Conservation (phyloP, 2,797 vertebrate species). For the Melanogrammus aeglefinus region DNA sequence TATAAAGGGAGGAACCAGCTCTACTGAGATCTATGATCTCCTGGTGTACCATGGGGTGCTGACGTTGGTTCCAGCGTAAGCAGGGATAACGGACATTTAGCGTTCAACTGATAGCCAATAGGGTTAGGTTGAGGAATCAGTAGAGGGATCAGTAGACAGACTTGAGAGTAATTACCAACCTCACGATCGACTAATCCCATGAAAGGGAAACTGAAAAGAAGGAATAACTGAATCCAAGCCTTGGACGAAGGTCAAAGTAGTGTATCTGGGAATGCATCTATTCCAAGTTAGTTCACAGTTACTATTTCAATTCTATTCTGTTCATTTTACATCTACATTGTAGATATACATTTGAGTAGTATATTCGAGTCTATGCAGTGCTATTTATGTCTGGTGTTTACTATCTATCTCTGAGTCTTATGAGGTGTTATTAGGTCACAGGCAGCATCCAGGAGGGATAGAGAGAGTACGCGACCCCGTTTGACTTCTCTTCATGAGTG, state of each 20-base stretch:
- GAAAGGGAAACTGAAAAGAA: background rate
- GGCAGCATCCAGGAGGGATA: background rate
- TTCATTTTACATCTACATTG: background rate
- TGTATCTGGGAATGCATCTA: background rate
- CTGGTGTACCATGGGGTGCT: background rate
- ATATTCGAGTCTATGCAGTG: background rate
- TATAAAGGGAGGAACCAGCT: background rate
- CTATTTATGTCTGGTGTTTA: background rate
- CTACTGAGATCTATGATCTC: too few species aligned
- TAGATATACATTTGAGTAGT: background rate
- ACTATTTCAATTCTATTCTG: too few species aligned
- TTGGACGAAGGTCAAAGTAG: background rate
- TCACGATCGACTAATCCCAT: background rate
- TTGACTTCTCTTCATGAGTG: background rate
- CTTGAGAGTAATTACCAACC: background rate
- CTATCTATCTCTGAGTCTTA: background rate
- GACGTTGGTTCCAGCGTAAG: background rate
- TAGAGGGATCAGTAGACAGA: background rate
- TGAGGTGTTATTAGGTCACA: background rate
- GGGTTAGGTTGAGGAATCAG: background rate
- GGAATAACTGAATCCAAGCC: background rate
- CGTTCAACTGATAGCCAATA: background rate
- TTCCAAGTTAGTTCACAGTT: background rate
- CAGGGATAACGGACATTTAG: background rate
- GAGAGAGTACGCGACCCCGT: background rate